These are phyloP conservation scores for Pristionchus arcanus DNA, from an alignment of 2,888 invertebrate species.

Conservation along the genomic window DNA sequence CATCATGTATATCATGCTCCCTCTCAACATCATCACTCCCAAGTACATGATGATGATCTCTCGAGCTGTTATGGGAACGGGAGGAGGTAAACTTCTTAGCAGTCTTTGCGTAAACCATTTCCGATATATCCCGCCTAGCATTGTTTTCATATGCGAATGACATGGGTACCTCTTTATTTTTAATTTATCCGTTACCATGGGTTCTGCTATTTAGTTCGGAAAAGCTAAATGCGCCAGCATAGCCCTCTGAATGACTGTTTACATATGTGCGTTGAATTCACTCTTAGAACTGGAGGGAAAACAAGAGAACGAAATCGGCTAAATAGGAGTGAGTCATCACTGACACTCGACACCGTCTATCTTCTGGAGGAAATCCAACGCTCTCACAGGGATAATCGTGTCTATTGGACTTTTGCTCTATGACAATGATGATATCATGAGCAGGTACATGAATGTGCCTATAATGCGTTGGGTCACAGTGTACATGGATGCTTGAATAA, in stretches of 20 bases:
- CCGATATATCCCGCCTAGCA: not conserved
- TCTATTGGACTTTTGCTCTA: not conserved
- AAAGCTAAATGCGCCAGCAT: not conserved
- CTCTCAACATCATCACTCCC: slow-evolving; percentile 71
- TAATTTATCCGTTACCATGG: too few relatives aligned
- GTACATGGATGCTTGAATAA: not conserved
- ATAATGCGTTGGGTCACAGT: too few relatives aligned
- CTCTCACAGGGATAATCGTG: not conserved
- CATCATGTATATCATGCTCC: slow-evolving; percentile 79
- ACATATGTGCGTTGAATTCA: too few relatives aligned
- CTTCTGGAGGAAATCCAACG: not conserved
- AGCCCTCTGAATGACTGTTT: too few relatives aligned
- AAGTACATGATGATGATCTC: slow-evolving; percentile 72
- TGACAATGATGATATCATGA: not conserved
- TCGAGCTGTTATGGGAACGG: slow-evolving; percentile 79
- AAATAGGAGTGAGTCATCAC: not conserved
- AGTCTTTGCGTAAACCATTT: too few relatives aligned
- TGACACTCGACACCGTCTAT: not conserved
- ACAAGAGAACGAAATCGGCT: too few relatives aligned
- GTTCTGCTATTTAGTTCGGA: too few relatives aligned
- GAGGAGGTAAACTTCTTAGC: too few relatives aligned
- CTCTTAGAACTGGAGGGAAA: too few relatives aligned
- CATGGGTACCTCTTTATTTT: too few relatives aligned
- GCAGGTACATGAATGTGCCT: not conserved
- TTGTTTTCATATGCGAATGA: too few relatives aligned